Percentiles rank a stretch among this genome's conserved stretches.
Conservation (phyloP, 2,888 invertebrate genomes). For the Caenorhabditis sp. region DNA sequence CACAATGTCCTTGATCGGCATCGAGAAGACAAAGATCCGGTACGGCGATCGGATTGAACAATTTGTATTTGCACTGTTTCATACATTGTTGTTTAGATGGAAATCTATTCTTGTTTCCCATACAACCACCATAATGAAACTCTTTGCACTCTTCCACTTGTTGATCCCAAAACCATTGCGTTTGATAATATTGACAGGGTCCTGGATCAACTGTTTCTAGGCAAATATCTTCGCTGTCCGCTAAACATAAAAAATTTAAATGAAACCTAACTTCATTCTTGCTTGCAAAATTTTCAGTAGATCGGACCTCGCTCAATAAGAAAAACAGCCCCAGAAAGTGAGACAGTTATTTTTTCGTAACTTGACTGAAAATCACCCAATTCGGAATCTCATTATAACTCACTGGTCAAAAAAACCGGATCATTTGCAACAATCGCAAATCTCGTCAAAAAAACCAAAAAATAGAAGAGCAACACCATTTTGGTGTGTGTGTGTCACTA, state of each 20-base stretch:
- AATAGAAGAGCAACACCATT: too few relatives aligned
- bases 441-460: too few relatives aligned
- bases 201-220: slow-evolving; percentile 56
- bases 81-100: slow-evolving; percentile 61
- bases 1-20: slow-evolving; percentile 63
- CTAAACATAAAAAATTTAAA: too few relatives aligned
- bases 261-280: too few relatives aligned
- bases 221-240: slow-evolving; percentile 49
- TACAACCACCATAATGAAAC: slow-evolving; percentile 67
- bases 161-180: slow-evolving; percentile 65
- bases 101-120: slow-evolving; percentile 64
- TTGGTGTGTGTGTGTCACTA: too few relatives aligned
- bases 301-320: too few relatives aligned
- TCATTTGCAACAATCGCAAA: slow-evolving; percentile 16
- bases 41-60: slow-evolving; percentile 62
- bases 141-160: slow-evolving; percentile 58
- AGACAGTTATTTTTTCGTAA: neutral
- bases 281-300: too few relatives aligned
- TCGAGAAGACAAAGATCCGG: slow-evolving; percentile 66
- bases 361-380: neutral
- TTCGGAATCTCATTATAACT: too few relatives aligned
- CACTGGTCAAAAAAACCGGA: slow-evolving; percentile 25
- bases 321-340: too few relatives aligned
- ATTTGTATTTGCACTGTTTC: slow-evolving; percentile 63
- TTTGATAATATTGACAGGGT: slow-evolving; percentile 62